Percentiles rank a stretch among this genome's conserved stretches.
These are phyloP conservation scores for Myocastor coypus DNA, from an alignment of 2,113 vertebrate species.

Conservation along the genomic window DNA sequence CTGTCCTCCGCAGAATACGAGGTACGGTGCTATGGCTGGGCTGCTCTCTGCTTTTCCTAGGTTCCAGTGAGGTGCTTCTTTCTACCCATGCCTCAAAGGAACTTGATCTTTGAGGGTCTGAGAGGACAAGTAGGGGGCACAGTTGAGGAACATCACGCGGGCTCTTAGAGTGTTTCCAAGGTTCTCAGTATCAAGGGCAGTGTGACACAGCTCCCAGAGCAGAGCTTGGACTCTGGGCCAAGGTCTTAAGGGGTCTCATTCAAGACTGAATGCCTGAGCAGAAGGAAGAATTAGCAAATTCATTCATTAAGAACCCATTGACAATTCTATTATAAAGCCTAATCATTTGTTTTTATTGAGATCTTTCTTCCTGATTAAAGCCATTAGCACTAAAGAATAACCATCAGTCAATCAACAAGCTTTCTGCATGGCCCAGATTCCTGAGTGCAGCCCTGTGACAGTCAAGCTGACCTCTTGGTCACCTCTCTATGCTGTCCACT, in stretches of 20 bases:
- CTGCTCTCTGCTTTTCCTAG: neutral
- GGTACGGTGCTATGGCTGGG: neutral
- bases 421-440: constrained; percentile 34
- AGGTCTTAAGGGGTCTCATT: neutral
- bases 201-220: neutral
- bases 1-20: neutral
- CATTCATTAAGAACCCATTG: constrained; percentile 70
- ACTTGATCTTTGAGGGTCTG: neutral
- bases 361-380: constrained; percentile 76
- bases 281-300: constrained; percentile 62
- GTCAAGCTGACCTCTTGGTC: neutral
- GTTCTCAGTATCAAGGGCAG: neutral
- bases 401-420: constrained; percentile 71
- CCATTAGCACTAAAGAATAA: constrained; percentile 68
- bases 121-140: neutral
- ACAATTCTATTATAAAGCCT: constrained; percentile 74
- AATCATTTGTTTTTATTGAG: constrained; percentile 81
- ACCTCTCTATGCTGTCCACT: neutral
- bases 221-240: neutral
- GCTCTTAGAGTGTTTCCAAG: neutral
- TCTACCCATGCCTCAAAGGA: neutral
- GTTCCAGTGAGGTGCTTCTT: neutral
- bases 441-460: neutral
- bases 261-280: constrained; percentile 34
- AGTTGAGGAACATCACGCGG: neutral